A percentile compares a stretch with the other conserved stretches of the same genome.
Evolutionary conservation across 2,888 invertebrate species (phyloP).

Genomic region (Podotricha telesiphe): DNA sequence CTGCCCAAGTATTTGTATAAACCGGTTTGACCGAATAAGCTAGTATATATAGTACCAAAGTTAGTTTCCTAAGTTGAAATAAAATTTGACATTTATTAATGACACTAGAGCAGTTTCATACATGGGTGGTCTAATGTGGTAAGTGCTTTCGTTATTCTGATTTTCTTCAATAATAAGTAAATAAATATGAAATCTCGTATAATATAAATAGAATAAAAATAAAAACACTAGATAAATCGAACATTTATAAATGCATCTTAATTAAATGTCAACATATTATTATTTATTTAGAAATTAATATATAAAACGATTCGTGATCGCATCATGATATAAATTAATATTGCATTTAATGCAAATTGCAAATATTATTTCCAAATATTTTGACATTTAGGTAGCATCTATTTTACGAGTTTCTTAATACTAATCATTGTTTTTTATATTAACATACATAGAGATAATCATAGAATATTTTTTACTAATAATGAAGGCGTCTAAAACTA

Average conservation of each 20-base stretch:
- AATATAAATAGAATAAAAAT: no score
- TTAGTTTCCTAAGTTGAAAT: neutral
- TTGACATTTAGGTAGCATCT: slow-evolving; percentile 1
- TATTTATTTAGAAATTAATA: neutral
- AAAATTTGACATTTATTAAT: slow-evolving; percentile 2
- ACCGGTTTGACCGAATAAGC: slow-evolving; percentile 1
- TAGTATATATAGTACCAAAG: neutral
- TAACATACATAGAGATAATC: no score
- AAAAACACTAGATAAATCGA: no score
- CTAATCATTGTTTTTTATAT: neutral
- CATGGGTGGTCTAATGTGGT: no score
- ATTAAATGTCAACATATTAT: neutral
- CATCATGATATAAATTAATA: neutral
- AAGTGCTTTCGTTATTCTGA: no score
- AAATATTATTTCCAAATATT: neutral
- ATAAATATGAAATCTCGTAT: no score
- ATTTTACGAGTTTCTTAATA: neutral
- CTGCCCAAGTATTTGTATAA: neutral
- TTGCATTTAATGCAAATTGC: neutral
- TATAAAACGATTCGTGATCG: neutral
- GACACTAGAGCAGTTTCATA: no score
- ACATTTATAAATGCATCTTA: no score
- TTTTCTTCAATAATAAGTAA: no score
- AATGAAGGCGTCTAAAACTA: no score
- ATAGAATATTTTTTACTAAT: neutral